These are phyloP conservation scores for Acipenser ruthenus DNA, from an alignment of 2,797 vertebrate species.

Conservation along the genomic window DNA sequence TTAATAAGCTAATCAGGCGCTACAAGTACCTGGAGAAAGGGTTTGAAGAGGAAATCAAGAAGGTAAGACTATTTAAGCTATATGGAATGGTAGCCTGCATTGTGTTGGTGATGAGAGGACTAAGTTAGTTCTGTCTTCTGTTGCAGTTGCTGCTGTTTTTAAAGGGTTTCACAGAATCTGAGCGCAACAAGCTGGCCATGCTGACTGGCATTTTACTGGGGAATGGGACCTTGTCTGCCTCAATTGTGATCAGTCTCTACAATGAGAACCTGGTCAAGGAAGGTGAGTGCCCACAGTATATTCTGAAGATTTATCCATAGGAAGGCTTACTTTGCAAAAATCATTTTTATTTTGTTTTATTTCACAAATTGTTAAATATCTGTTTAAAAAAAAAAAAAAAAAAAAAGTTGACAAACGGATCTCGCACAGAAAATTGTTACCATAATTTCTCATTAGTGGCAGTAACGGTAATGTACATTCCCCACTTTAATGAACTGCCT, in stretches of 20 bases:
- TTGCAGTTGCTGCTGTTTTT: conserved; percentile 88
- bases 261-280: conserved; percentile 97
- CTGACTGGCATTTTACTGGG: conserved; percentile 89
- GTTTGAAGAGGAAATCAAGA: conserved; percentile 96
- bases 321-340: neutral
- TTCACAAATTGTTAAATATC: neutral
- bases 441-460: too few relatives aligned
- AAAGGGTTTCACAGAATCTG: conserved; percentile 94
- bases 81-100: neutral
- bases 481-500: too few relatives aligned
- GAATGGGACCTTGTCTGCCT: conserved; percentile 82
- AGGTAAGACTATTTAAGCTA: conserved; percentile 53
- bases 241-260: conserved; percentile 90
- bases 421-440: too few relatives aligned
- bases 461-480: too few relatives aligned
- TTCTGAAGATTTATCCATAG: neutral
- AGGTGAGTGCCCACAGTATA: conserved; percentile 52
- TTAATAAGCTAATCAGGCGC: conserved; percentile 96
- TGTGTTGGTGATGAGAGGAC: neutral
- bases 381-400: too few relatives aligned
- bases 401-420: too few relatives aligned
- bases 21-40: conserved; percentile 98
- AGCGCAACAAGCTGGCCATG: conserved; percentile 97
- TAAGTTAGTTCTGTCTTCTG: neutral
- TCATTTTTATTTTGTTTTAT: neutral